These are phyloP conservation scores for Ursus arctos DNA, from an alignment of 2,113 vertebrate species.

Conservation along the genomic window DNA sequence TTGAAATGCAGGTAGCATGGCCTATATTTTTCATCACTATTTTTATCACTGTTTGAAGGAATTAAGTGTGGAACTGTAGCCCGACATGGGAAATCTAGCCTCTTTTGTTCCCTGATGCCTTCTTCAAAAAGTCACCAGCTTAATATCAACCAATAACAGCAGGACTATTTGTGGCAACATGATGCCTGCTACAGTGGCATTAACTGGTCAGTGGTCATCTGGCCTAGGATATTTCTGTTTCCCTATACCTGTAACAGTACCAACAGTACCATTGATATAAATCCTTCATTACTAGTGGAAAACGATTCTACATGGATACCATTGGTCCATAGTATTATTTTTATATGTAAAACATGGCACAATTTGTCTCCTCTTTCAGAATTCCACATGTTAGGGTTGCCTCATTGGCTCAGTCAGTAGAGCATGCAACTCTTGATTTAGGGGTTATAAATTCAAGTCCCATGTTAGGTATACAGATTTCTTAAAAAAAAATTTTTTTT, in stretches of 20 bases:
- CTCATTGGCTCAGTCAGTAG: neutral
- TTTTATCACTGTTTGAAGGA: neutral
- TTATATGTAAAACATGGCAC: neutral
- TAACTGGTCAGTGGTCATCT: neutral
- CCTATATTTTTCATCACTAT: neutral
- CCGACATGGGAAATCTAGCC: neutral
- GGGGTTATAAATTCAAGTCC: neutral
- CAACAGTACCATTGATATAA: neutral
- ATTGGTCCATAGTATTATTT: neutral
- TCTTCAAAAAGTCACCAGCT: neutral
- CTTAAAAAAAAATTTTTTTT: neutral
- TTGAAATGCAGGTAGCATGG: neutral
- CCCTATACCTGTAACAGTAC: neutral
- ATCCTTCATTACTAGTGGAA: neutral
- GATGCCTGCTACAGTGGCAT: neutral
- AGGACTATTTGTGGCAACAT: neutral
- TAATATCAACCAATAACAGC: neutral
- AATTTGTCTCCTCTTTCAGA: slow-evolving; percentile 15
- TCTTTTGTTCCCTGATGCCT: neutral
- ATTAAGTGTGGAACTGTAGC: neutral
- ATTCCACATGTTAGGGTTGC: neutral
- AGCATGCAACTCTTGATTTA: neutral
- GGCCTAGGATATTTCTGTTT: neutral
- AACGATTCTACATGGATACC: neutral
- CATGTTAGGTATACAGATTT: neutral